Evolutionary conservation across 2,888 invertebrate species (phyloP).

Genomic region (Cerceris rybyensis): DNA sequence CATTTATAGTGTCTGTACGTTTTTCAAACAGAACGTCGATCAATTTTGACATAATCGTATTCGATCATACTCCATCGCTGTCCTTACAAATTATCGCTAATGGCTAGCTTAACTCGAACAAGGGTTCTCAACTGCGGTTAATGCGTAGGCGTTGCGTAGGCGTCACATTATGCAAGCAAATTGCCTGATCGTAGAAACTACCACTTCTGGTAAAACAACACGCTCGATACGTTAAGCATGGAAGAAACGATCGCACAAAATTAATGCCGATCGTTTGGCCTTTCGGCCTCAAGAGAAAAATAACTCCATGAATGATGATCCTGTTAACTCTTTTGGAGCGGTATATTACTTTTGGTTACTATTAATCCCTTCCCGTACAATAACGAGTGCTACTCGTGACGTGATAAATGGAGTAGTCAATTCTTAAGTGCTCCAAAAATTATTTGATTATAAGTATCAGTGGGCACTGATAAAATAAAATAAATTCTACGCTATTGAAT

Average conservation of each 20-base stretch:
- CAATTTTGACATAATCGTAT: conserved; percentile 55
- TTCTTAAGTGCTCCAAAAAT: no score
- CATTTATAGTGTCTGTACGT: background rate
- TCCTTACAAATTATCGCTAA: conserved; percentile 63
- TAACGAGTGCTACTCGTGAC: no score
- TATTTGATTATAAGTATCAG: no score
- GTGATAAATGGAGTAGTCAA: no score
- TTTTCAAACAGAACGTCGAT: conserved; percentile 28
- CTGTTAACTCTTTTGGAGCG: no score
- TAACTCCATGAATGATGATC: background rate
- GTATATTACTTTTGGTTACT: no score
- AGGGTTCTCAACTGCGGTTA: conserved; percentile 58
- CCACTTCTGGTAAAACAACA: conserved; percentile 64
- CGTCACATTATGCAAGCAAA: conserved; percentile 67
- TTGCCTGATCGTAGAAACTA: conserved; percentile 67
- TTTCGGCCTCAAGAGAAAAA: conserved; percentile 25
- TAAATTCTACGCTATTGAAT: no score
- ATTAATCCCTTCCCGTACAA: no score
- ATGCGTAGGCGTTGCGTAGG: conserved; percentile 62
- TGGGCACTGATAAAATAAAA: no score
- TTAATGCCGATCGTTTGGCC: conserved; percentile 18
- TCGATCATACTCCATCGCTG: conserved; percentile 54
- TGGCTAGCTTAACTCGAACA: conserved; percentile 57
- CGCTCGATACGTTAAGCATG: conserved; percentile 47
- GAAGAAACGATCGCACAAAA: conserved; percentile 49